These are phyloP conservation scores for Drosophila truncata DNA, from an alignment of 1,140 invertebrate genomes.

Conservation along the genomic window DNA sequence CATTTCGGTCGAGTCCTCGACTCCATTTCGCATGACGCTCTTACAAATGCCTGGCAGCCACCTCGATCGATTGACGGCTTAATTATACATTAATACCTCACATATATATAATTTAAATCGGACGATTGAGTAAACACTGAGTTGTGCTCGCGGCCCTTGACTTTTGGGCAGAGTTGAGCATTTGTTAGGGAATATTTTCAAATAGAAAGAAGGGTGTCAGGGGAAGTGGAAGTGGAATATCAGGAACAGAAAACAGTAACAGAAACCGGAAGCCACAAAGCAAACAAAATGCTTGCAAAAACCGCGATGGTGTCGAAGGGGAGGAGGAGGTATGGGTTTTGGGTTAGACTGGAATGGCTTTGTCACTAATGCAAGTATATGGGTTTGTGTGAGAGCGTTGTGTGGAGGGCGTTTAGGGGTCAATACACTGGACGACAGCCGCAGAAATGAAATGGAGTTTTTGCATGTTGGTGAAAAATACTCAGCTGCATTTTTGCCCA, in stretches of 20 bases:
- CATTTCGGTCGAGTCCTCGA: constrained; percentile 5
- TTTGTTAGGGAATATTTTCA: constrained; percentile 3
- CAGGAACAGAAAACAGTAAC: constrained; percentile 57
- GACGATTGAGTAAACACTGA: constrained; percentile 16
- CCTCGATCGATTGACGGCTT: constrained; percentile 13
- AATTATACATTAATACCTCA: constrained; percentile 17
- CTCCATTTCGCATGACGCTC: constrained; percentile 13
- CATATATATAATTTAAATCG: constrained; percentile 22
- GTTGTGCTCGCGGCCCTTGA: constrained; percentile 6
- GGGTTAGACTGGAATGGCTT: constrained; percentile 25
- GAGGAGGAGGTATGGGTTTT: neutral
- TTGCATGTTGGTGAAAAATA: constrained; percentile 72
- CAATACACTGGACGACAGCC: constrained; percentile 75
- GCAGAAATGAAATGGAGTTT: constrained; percentile 76
- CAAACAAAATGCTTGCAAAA: constrained; percentile 79
- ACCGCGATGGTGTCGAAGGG: constrained; percentile 51
- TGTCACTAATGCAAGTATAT: constrained; percentile 37
- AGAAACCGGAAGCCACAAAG: constrained; percentile 79
- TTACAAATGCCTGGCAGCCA: constrained; percentile 15
- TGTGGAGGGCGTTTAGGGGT: constrained; percentile 54
- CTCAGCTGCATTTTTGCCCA: constrained; percentile 71
- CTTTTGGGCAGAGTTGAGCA: neutral
- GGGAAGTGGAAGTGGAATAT: neutral
- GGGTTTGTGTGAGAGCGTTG: neutral
- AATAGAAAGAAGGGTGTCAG: neutral